These are phyloP conservation scores for Canis aureus DNA, from an alignment of 2,113 vertebrate genomes.

Conservation along the genomic window DNA sequence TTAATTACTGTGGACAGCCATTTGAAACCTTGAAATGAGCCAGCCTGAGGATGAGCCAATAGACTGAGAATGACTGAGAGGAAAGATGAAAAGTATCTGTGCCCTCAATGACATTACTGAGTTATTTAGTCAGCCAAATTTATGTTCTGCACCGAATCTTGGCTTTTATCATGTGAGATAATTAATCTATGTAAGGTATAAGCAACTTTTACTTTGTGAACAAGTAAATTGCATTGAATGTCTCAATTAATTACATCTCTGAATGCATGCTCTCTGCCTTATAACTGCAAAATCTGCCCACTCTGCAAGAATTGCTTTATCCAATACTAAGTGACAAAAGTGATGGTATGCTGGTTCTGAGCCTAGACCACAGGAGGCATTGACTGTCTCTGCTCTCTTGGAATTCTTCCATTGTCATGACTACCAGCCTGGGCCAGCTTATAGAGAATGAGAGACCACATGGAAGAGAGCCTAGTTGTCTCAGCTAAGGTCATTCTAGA, in stretches of 20 bases:
- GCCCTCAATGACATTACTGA: background rate
- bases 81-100: background rate
- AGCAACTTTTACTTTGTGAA: background rate
- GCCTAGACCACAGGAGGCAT: slow-evolving; percentile 23
- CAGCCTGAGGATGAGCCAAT: background rate
- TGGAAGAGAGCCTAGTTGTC: background rate
- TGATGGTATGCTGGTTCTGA: background rate
- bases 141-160: background rate
- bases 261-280: background rate
- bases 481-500: background rate
- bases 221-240: background rate
- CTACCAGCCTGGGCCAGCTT: background rate
- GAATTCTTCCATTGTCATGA: background rate
- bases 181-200: background rate
- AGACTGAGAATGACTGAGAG: background rate
- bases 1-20: background rate
- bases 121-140: background rate
- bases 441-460: background rate
- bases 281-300: background rate
- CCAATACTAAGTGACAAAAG: background rate
- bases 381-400: slow-evolving; percentile 4
- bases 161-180: background rate
- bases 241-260: background rate
- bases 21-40: slow-evolving; percentile 8
- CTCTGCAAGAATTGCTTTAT: background rate